Conservation (phyloP, 1,140 invertebrate genomes). For the Lasioglossum albipes region DNA sequence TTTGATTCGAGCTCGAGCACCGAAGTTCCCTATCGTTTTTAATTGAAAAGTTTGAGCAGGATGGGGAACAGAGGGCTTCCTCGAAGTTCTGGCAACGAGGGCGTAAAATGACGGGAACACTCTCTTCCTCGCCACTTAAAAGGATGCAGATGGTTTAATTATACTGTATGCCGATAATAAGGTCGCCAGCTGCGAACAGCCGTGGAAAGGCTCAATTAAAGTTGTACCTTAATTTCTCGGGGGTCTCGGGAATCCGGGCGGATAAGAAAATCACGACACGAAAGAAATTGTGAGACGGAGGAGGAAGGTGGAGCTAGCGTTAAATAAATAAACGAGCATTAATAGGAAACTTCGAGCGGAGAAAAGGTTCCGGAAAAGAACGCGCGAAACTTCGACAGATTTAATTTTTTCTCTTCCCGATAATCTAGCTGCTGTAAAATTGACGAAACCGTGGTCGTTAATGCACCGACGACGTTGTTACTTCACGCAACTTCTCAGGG, state of each 20-base stretch:
- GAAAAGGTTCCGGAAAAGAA: no score
- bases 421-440: no score
- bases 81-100: neutral
- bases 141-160: conserved; percentile 62
- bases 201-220: conserved; percentile 66
- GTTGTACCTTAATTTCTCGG: conserved; percentile 54
- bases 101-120: conserved; percentile 2
- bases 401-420: no score
- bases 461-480: no score
- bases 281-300: neutral
- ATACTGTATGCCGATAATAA: conserved; percentile 69
- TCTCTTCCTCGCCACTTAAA: conserved; percentile 27
- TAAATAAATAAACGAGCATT: conserved; percentile 25
- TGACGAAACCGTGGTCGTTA: no score
- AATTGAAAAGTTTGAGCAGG: neutral
- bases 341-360: no score
- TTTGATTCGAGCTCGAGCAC: no score
- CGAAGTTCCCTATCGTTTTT: neutral
- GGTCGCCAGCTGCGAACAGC: conserved; percentile 64
- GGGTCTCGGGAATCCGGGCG: neutral
- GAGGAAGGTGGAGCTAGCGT: neutral
- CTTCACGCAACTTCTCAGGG: no score
- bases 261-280: conserved; percentile 19
- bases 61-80: neutral
- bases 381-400: no score